Evolutionary conservation across 1,140 invertebrate genomes (phyloP), one percentile per base, ranked within the genome.

Genomic region (Tetranychus cinnabarinus): DNA sequence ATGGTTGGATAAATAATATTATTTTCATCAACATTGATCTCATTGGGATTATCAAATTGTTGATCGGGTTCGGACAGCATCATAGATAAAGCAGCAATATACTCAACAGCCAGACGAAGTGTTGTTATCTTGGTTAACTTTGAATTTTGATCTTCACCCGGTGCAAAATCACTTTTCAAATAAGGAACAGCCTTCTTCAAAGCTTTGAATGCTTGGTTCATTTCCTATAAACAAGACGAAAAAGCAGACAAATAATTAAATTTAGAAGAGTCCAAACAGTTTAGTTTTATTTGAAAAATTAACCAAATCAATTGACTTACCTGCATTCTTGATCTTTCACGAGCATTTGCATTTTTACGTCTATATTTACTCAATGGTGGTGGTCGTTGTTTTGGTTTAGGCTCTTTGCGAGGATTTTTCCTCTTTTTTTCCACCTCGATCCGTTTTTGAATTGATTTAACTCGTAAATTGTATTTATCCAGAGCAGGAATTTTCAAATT

Each of bases 51-150:
- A 42, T 6, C 10, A 6, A 42, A 42, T 42, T 42, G 39, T 42
- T 6, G 39, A 6, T 42, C 39, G 10, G 39, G 5, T 42, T 42
- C 39, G 5, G 39, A 42, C 31, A 52, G 23, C 7, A 52, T 7
- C 31, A 31, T 52, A 31, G n/a, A 8, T 4, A 82, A 71, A 3
- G 77, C 81, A 31, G 80, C 75, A 60, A 91, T 91, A 70, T 91
- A 92, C 67, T 84, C 82, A 79, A 90, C 86, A 4, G 86, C 87
- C 56, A 88, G 72, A 10, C 83, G 72, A n/a, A 90, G 73, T 2
- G 86, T 88, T 6, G 85, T 86, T 65, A 89, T 88, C 75, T 90
- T 90, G 39, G 86, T 89, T 58, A 87, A 72, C 72, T 88, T 88
- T 10, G 34, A 52, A 52, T n/a, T 52, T 52, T n/a, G 31, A 52